Percentiles rank a stretch among this genome's conserved stretches.
These are phyloP conservation scores for Sakesphorus luctuosus DNA, from an alignment of 2,113 vertebrate genomes.

Conservation along the genomic window DNA sequence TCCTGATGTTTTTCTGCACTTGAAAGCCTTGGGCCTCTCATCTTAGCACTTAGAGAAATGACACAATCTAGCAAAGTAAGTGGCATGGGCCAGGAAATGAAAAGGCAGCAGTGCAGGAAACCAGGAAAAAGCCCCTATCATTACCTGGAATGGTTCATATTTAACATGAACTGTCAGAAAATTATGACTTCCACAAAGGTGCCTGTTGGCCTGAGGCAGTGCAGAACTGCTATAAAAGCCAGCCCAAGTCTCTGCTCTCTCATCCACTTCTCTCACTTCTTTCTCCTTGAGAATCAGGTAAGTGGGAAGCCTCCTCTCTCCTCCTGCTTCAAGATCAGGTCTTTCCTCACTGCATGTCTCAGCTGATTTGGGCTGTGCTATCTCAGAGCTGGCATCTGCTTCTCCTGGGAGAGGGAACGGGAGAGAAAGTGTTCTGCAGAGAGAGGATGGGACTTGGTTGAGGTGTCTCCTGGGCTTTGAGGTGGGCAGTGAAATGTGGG, in stretches of 20 bases:
- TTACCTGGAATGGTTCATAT: background rate
- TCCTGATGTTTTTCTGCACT: rapidly evolving
- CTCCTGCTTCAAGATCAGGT: background rate
- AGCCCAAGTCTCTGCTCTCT: background rate
- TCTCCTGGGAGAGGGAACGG: background rate
- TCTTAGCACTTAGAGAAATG: background rate
- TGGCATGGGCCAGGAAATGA: background rate
- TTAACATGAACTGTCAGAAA: background rate
- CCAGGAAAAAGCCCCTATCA: rapidly evolving
- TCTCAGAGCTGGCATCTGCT: background rate
- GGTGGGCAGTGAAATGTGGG: background rate
- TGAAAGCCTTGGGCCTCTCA: background rate
- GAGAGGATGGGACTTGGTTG: background rate
- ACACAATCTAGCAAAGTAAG: background rate
- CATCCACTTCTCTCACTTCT: background rate
- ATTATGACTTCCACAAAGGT: background rate
- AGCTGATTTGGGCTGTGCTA: rapidly evolving
- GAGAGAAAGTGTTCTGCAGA: background rate
- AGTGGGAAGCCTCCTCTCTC: background rate
- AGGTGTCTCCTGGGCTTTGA: background rate
- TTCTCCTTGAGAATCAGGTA: background rate
- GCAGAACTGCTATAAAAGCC: background rate
- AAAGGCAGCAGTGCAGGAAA: background rate
- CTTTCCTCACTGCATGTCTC: background rate
- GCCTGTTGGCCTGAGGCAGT: background rate